Evolutionary conservation across 2,888 invertebrate species (phyloP), one percentile per base, ranked within the genome.

Genomic region (Dicranocentrus wangi): DNA sequence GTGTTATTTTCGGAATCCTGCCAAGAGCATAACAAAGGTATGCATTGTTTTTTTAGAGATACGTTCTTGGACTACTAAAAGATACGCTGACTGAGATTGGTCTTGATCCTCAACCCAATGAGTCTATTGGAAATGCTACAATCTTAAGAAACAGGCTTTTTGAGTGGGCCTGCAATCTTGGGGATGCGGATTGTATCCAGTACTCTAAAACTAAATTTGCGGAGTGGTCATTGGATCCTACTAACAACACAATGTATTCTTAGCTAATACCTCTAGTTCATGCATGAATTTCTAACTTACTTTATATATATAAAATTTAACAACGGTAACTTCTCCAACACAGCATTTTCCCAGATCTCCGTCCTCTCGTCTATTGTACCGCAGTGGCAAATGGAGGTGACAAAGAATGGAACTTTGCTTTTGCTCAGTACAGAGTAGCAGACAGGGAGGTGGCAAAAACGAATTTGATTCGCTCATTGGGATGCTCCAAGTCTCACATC

Each of bases 121-220:
- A 85, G 23, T 15, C 66, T 10, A 65, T 81, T 1, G 81, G 81
- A 25, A 71, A 80, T 25, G 66, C 51, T 0, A 81, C 81, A 21
- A 60, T 86, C 5, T 68, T 86, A 0, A 21, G 86, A 68, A 86
- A 70, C 27, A 63, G 83, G 42, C 27, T 86, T 13, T 75, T 83
- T 63, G 83, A 85, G 66, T 86, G 85, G 86, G 66, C 81, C 8
- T 85, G 85, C 55, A 84, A 83, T 69, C 32, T 83, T 1, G 82
- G 81, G 17, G 55, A 77, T 51, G 10, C 63, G 1, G 75, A 53
- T 3, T 86, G 86, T 23, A 69, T 83, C n/a, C 25, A 32, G 0
- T 79, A 76, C 47, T 77, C 85, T n/a, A 63, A 65, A 39, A n/a
- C n/a, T 1, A 60, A 65, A 17, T 80, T 85, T 28, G 13, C 55